phyloP scores from a whole-genome alignment of 1,140 invertebrate genomes.

The Drosophila lowei region DNA sequence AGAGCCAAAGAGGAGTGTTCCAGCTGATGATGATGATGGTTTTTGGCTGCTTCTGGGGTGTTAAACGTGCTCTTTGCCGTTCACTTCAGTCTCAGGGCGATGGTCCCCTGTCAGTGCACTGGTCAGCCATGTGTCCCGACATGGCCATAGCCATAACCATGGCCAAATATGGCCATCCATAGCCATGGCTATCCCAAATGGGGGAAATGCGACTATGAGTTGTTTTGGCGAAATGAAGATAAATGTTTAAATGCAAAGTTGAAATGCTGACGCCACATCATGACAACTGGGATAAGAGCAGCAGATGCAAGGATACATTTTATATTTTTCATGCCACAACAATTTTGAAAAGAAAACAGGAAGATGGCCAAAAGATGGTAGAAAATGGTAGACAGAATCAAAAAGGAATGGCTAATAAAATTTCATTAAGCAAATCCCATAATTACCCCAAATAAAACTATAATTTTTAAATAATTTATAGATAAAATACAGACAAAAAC shows the following conservation, averaged over 20 bases:
- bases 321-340: too few species aligned
- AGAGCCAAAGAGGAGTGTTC: not conserved
- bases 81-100: conserved; percentile 18
- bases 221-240: conserved; percentile 61
- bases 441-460: too few species aligned
- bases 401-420: too few species aligned
- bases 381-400: not conserved
- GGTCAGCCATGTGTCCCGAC: conserved; percentile 41
- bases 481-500: too few species aligned
- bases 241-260: conserved; percentile 71
- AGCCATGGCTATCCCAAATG: not conserved
- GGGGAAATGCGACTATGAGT: conserved; percentile 32
- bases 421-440: too few species aligned
- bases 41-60: conserved; percentile 17
- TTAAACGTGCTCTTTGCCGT: conserved; percentile 34
- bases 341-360: too few species aligned
- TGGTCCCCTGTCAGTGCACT: not conserved
- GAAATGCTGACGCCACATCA: conserved; percentile 29
- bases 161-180: conserved; percentile 23
- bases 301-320: not conserved
- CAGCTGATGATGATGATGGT: conserved; percentile 38
- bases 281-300: conserved; percentile 29
- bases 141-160: conserved; percentile 5
- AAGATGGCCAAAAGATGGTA: not conserved
- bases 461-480: too few species aligned